Percentiles rank a stretch among this genome's conserved stretches.
Conservation (phyloP, 2,797 vertebrate genomes). For the Pseudocheirus occidentalis region DNA sequence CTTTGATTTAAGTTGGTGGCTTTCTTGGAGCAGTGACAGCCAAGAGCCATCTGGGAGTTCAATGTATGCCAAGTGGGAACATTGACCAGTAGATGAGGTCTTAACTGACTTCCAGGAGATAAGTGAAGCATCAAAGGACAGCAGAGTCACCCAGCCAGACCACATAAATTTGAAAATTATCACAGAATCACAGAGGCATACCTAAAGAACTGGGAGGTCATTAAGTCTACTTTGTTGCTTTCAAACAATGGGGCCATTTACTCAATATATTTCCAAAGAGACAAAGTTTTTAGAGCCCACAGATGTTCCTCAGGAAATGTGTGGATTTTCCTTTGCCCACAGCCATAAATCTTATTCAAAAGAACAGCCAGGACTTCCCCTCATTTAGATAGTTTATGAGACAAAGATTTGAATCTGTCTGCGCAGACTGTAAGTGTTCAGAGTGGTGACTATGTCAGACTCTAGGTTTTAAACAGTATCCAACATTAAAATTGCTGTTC, state of each 20-base stretch:
- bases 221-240: neutral
- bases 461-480: neutral
- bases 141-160: rapidly evolving
- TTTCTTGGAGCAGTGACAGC: constrained; percentile 7
- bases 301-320: neutral
- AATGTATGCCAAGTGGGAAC: neutral
- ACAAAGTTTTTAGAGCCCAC: neutral
- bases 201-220: neutral
- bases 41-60: neutral
- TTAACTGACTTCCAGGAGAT: neutral
- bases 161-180: neutral
- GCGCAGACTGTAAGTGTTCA: neutral
- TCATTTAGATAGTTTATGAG: neutral
- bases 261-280: neutral
- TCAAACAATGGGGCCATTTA: neutral
- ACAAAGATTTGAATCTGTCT: neutral
- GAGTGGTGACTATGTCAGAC: neutral
- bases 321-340: neutral
- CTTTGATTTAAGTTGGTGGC: constrained; percentile 37
- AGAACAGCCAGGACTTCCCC: neutral
- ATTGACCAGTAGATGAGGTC: neutral
- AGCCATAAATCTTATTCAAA: neutral
- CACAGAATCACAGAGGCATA: neutral
- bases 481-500: neutral
- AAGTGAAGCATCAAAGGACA: neutral